These are phyloP conservation scores for Trimorus sp. DNA, from an alignment of 2,888 invertebrate genomes.

Conservation along the genomic window DNA sequence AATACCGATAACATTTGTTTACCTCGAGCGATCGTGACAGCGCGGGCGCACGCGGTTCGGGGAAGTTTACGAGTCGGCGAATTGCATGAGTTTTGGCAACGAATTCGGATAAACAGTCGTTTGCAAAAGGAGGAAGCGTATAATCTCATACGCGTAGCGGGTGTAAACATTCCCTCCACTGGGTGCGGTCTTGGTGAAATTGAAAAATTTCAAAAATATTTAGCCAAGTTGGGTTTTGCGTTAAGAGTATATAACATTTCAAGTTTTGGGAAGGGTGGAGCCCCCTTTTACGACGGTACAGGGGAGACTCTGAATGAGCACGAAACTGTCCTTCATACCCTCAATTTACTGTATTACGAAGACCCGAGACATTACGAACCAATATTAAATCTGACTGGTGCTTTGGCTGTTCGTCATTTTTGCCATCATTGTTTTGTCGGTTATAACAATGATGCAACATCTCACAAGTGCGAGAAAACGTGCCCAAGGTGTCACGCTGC, in stretches of 20 bases:
- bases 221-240: background rate
- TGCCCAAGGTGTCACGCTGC: too few relatives aligned
- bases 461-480: too few relatives aligned
- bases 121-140: constrained; percentile 3
- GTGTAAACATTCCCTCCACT: background rate
- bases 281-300: background rate
- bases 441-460: too few relatives aligned
- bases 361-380: constrained; percentile 6
- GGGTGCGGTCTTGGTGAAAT: constrained; percentile 14
- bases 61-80: background rate
- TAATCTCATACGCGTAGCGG: background rate
- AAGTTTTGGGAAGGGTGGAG: background rate
- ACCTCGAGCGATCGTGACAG: constrained; percentile 27
- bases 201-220: constrained; percentile 3
- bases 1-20: constrained; percentile 45
- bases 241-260: background rate
- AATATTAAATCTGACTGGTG: constrained; percentile 7
- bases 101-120: background rate
- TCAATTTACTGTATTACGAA: constrained; percentile 20
- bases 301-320: background rate
- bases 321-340: background rate
- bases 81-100: background rate
- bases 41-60: background rate
- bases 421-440: background rate
- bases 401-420: constrained; percentile 7